Conservation (phyloP, 2,888 invertebrate species). For the Ectropis crepuscularia region DNA sequence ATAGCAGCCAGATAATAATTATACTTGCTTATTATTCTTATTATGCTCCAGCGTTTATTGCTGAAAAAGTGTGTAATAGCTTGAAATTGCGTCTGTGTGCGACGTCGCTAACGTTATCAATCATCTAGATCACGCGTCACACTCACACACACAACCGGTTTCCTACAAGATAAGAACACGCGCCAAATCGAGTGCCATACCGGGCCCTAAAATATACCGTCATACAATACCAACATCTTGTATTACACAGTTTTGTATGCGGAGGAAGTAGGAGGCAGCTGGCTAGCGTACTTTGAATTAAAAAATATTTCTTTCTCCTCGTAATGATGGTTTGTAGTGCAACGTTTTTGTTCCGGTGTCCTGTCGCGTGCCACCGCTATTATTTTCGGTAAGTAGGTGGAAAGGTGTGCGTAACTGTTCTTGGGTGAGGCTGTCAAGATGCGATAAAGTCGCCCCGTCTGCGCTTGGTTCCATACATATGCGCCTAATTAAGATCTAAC, state of each 20-base stretch:
- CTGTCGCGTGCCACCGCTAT: constrained; percentile 74
- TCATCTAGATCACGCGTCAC: constrained; percentile 16
- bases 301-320: constrained; percentile 70
- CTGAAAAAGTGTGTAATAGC: neutral
- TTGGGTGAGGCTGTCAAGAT: constrained; percentile 69
- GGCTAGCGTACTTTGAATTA: constrained; percentile 44
- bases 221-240: constrained; percentile 75
- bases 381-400: constrained; percentile 73
- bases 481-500: constrained; percentile 43
- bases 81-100: neutral
- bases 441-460: constrained; percentile 52
- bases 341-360: constrained; percentile 74
- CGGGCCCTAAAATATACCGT: constrained; percentile 79
- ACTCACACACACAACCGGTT: constrained; percentile 43
- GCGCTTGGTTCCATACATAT: constrained; percentile 39
- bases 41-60: too few relatives aligned
- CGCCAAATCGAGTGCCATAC: constrained; percentile 78
- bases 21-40: too few relatives aligned
- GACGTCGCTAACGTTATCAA: constrained; percentile 11
- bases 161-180: constrained; percentile 75
- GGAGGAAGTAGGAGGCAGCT: constrained; percentile 83
- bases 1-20: too few relatives aligned
- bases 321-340: constrained; percentile 82
- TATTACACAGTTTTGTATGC: constrained; percentile 78
- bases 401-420: constrained; percentile 79